These are phyloP conservation scores for Papio anubis DNA, from an alignment of 2,113 vertebrate species.

Conservation along the genomic window DNA sequence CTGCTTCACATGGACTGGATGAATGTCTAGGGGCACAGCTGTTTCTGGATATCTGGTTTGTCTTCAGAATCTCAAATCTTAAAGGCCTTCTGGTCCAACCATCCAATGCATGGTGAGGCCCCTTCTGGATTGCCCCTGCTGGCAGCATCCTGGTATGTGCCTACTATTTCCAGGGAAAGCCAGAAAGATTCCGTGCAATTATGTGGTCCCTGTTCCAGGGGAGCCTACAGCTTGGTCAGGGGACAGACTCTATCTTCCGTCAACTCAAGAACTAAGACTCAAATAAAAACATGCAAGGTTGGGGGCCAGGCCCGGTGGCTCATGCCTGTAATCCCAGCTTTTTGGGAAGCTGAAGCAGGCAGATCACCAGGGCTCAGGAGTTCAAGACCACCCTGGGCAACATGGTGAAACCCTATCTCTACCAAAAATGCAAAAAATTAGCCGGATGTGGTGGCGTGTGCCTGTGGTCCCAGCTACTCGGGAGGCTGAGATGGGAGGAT, in stretches of 20 bases:
- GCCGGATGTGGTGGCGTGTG: accelerated
- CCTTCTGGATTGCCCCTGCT: background rate
- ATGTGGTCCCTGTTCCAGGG: background rate
- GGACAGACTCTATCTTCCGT: background rate
- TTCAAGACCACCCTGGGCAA: too few relatives aligned
- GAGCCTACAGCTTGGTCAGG: background rate
- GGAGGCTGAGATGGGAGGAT: too few relatives aligned
- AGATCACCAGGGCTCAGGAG: too few relatives aligned
- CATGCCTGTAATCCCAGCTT: too few relatives aligned
- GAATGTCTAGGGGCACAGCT: background rate
- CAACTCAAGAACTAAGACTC: background rate
- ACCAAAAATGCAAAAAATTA: too few relatives aligned
- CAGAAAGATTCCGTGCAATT: background rate
- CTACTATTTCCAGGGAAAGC: background rate
- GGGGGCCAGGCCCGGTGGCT: too few relatives aligned
- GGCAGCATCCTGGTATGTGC: accelerated
- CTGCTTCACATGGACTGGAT: background rate
- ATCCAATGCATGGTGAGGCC: too few relatives aligned
- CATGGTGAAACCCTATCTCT: too few relatives aligned
- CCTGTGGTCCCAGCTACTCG: too few relatives aligned
- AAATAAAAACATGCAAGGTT: too few relatives aligned
- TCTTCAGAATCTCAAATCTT: background rate
- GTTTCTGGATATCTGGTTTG: background rate
- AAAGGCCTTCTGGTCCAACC: background rate
- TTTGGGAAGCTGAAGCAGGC: too few relatives aligned